These are phyloP conservation scores for Lepidonotus clava DNA, from an alignment of 2,888 invertebrate species.

Conservation along the genomic window DNA sequence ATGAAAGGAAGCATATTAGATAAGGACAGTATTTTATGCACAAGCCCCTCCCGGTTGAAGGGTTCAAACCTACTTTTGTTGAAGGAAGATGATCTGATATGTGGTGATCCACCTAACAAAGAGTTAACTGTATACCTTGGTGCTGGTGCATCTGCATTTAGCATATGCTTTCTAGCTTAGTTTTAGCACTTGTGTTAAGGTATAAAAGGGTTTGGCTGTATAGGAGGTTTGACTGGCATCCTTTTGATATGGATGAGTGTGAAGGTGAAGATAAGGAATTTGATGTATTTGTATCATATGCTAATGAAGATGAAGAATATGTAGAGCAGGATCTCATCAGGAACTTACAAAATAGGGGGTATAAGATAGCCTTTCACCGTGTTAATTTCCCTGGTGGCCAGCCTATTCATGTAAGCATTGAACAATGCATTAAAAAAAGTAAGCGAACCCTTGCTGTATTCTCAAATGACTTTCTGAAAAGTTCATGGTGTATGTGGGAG, in stretches of 20 bases:
- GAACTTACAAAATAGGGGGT: not conserved
- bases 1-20: not conserved
- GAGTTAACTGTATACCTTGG: not conserved
- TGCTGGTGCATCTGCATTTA: not conserved
- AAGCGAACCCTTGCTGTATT: constrained; percentile 92
- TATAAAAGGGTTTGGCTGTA: constrained; percentile 13
- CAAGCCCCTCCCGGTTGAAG: not conserved
- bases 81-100: not conserved
- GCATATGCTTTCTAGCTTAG: not conserved
- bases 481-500: constrained; percentile 94
- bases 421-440: constrained; percentile 92
- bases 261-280: constrained; percentile 34
- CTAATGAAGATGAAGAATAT: not conserved
- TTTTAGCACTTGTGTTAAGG: too few species aligned
- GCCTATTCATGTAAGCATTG: constrained; percentile 90
- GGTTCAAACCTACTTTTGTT: not conserved
- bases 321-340: not conserved
- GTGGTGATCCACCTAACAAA: not conserved
- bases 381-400: constrained; percentile 69
- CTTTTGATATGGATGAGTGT: constrained; percentile 47
- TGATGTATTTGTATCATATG: constrained; percentile 34
- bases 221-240: not conserved
- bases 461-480: constrained; percentile 93
- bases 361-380: not conserved
- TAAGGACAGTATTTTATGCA: not conserved